These are phyloP conservation scores for Plemyria rubiginata DNA, from an alignment of 2,888 invertebrate species.

Conservation along the genomic window DNA sequence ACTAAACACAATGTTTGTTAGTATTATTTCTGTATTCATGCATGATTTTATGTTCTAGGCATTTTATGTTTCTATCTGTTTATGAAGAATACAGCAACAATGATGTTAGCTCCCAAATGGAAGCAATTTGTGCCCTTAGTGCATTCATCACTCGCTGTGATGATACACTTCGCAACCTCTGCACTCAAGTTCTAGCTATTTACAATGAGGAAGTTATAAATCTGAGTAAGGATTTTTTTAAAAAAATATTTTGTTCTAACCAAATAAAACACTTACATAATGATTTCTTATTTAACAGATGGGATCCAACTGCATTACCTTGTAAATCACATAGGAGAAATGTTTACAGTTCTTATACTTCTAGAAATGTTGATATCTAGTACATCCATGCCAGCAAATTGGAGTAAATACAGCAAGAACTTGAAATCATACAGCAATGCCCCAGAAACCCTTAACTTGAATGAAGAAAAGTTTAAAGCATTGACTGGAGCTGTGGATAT, in stretches of 20 bases:
- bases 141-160: constrained; percentile 89
- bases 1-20: no score
- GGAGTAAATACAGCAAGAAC: constrained; percentile 91
- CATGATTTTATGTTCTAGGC: constrained; percentile 56
- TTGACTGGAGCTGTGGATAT: constrained; percentile 89
- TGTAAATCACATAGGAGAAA: constrained; percentile 86
- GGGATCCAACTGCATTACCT: constrained; percentile 77
- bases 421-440: constrained; percentile 88
- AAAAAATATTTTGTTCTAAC: neutral
- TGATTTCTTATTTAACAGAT: constrained; percentile 52
- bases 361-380: constrained; percentile 86
- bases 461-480: constrained; percentile 86
- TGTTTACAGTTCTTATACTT: constrained; percentile 87
- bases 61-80: constrained; percentile 86
- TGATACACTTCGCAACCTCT: constrained; percentile 88
- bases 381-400: constrained; percentile 82
- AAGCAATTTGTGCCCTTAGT: constrained; percentile 86
- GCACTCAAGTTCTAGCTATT: constrained; percentile 90
- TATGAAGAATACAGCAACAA: constrained; percentile 87
- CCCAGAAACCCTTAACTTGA: constrained; percentile 85
- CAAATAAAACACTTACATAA: neutral
- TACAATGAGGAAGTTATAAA: constrained; percentile 81
- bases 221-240: constrained; percentile 61
- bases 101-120: constrained; percentile 82
- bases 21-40: no score